A percentile compares a stretch with the other conserved stretches of the same genome.
Conservation (phyloP, 2,888 invertebrate genomes). For the Tiliacea aurago region DNA sequence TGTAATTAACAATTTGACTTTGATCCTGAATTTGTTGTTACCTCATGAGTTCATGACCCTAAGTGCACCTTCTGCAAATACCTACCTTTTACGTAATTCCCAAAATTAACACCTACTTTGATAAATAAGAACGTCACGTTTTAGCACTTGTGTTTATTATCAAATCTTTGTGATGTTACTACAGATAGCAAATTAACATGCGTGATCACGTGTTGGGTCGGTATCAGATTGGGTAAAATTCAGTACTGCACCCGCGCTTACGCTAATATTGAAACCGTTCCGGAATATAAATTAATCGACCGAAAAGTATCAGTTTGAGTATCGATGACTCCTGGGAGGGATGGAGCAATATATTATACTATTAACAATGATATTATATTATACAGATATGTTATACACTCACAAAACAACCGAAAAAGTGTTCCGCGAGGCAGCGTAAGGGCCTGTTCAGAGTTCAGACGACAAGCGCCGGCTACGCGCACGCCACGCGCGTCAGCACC, state of each 20-base stretch:
- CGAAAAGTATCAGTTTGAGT: neutral
- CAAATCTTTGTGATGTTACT: conserved; percentile 38
- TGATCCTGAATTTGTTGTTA: no score
- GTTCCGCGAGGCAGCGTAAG: no score
- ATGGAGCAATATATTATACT: no score
- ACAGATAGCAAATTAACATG: conserved; percentile 34
- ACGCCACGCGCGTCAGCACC: no score
- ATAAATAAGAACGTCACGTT: conserved; percentile 36
- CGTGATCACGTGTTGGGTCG: conserved; percentile 13
- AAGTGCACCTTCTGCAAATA: conserved; percentile 3
- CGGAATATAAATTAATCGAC: neutral
- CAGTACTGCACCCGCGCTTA: neutral
- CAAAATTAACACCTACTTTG: conserved; percentile 1
- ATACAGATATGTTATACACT: no score
- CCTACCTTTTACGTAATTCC: conserved; percentile 12
- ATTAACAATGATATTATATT: no score
- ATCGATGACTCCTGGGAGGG: neutral
- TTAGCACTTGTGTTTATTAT: conserved; percentile 25
- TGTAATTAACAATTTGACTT: no score
- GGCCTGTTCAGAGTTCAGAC: no score
- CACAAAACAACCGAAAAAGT: no score
- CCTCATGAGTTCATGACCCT: neutral
- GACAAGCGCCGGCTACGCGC: no score
- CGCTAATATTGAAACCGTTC: neutral
- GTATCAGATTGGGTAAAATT: neutral